Conservation (phyloP, 53 echinoderm and acorn worm species). For the Henricia sp. region DNA sequence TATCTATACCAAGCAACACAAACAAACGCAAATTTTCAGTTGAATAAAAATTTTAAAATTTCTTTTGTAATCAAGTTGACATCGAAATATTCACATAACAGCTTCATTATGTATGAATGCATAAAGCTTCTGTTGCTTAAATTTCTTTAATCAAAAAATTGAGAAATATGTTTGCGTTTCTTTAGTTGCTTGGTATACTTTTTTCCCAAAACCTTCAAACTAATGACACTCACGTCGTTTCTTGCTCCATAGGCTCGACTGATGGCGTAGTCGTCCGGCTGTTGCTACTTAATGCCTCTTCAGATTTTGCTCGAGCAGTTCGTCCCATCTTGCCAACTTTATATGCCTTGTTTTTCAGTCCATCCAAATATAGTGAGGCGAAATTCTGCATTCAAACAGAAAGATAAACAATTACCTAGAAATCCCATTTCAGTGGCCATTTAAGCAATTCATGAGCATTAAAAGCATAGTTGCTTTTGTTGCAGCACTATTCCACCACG, state of each 20-base stretch:
- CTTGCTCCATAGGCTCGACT: neutral
- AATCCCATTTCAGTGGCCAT: neutral
- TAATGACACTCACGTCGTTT: slow-evolving; percentile 19
- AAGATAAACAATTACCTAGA: neutral
- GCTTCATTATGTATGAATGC: too few species aligned
- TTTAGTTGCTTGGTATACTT: too few species aligned
- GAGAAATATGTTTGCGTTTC: too few species aligned
- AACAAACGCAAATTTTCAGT: too few species aligned
- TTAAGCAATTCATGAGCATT: neutral
- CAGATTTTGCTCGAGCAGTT: neutral
- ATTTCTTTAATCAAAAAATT: too few species aligned
- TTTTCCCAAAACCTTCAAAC: too few species aligned
- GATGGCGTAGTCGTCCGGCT: slow-evolving; percentile 18
- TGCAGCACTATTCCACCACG: neutral
- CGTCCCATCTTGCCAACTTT: slow-evolving; percentile 24
- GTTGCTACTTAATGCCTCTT: neutral
- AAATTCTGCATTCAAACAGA: slow-evolving; percentile 30
- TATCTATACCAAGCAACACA: too few species aligned
- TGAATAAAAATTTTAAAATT: too few species aligned
- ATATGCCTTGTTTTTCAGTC: slow-evolving; percentile 41
- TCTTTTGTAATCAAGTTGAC: too few species aligned
- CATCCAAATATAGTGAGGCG: slow-evolving; percentile 62
- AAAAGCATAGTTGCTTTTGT: neutral
- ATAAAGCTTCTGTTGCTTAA: too few species aligned
- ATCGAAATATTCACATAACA: too few species aligned